Conservation (phyloP, 2,797 vertebrate genomes). For the Corythornis leucogaster region DNA sequence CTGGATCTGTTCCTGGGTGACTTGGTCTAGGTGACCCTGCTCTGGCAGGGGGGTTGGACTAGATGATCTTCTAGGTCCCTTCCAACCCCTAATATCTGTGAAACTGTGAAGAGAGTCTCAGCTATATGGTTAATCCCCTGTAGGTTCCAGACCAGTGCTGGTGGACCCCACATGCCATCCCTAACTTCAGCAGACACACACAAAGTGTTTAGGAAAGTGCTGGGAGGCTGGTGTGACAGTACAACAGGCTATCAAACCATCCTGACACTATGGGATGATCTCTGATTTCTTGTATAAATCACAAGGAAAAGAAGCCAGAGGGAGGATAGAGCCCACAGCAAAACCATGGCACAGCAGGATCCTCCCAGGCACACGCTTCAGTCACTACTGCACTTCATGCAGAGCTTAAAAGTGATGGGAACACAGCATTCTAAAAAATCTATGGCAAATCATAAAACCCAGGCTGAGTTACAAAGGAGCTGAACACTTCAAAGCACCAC, state of each 20-base stretch:
- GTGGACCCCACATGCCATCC: rapidly evolving
- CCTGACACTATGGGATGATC: background rate
- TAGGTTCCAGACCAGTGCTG: background rate
- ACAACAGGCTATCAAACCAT: background rate
- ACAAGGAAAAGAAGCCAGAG: background rate
- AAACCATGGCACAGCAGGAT: background rate
- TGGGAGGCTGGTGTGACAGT: rapidly evolving
- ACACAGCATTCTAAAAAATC: background rate
- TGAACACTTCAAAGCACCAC: slow-evolving; percentile 13
- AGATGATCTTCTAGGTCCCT: too few relatives aligned
- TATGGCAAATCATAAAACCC: background rate
- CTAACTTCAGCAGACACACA: background rate
- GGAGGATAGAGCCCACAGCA: background rate
- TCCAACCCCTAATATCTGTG: too few relatives aligned
- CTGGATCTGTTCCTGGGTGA: too few relatives aligned
- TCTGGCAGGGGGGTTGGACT: too few relatives aligned
- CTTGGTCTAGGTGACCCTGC: too few relatives aligned
- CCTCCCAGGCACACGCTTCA: background rate
- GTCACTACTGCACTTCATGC: rapidly evolving
- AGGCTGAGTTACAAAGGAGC: background rate
- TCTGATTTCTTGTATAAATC: background rate
- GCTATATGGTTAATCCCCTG: background rate
- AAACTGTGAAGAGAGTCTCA: too few relatives aligned
- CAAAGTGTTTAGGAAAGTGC: background rate
- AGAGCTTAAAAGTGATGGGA: background rate